Base-by-base conservation (phyloP, 1,140 invertebrate genomes). In the Cheumatopsyche charites region DNA sequence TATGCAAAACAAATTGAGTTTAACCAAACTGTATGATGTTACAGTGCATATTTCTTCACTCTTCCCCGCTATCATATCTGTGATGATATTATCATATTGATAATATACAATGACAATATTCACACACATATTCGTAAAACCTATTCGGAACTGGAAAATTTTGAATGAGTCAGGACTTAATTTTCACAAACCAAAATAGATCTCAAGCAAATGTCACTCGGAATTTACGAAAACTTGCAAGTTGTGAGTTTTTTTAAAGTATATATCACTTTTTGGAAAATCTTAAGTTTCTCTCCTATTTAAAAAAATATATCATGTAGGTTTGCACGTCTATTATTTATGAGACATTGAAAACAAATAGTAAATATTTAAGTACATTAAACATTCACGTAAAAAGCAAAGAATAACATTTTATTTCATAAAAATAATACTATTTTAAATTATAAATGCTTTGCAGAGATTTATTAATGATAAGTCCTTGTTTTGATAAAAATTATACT, bases 361-460 rank as follows among this genome's bases (percentile, higher is more conserved):
- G n/a, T n/a, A 13, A 23, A 19, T 21, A 58, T 58, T 58, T 58
- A 58, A 58, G 55, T 58, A 58, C 55, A 58, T 58, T 6, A 23
- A 25, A 58, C 55, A 58, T 19, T 21, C 12, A 25, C 7, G 2
- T 52, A 52, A 52, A 45, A 17, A 17, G 19, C 7, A 52, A 17
- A 17, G 47, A 17, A 17, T 52, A 17, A 17, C 29, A 36, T 36
- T 36, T 36, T 36, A 36, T 36, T 3, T 36, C 19, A 52, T 17
- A 52, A 52, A 52, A 52, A 52, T 52, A 52, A 52, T 52, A 52
- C 47, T 52, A 52, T 52, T n/a, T n/a, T 15, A 52, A 52, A 52
- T 52, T 52, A 52, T 52, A 52, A 52, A 52, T 52, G 47, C 47
- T 52, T 52, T 36, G 9, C 29, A 36, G 29, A 36, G 29, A 52